Conservation (phyloP, 2,797 vertebrate genomes). For the Dryobates pubescens region DNA sequence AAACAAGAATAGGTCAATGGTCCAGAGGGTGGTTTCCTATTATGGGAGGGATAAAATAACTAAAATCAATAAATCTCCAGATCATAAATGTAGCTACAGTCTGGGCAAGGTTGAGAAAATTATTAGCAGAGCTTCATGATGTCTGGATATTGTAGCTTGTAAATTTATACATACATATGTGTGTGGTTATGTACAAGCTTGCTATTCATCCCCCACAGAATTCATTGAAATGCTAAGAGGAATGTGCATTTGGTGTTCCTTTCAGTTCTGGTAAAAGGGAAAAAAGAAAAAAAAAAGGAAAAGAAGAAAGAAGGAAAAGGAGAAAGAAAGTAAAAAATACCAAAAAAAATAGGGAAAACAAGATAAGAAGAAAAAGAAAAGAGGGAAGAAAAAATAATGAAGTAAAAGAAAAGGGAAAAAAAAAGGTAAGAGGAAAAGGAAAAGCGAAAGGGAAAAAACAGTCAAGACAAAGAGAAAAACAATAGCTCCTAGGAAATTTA, state of each 20-base stretch:
- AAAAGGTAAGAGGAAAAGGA: not conserved
- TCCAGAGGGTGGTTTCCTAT: conserved; percentile 80
- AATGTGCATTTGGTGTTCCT: conserved; percentile 68
- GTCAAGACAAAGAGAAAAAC: not conserved
- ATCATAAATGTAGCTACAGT: conserved; percentile 84
- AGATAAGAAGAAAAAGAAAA: accelerated
- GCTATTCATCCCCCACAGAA: conserved; percentile 71
- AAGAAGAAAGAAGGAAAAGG: accelerated
- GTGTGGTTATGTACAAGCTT: conserved; percentile 77
- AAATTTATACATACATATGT: conserved; percentile 83
- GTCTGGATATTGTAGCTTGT: conserved; percentile 84
- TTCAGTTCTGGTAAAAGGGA: conserved; percentile 30
- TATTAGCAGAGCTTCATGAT: conserved; percentile 78
- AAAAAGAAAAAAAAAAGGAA: not conserved
- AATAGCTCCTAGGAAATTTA: not conserved
- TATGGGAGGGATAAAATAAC: conserved; percentile 81
- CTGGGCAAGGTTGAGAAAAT: conserved; percentile 81
- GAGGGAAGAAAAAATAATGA: too few relatives aligned
- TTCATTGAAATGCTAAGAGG: conserved; percentile 71
- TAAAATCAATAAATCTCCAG: conserved; percentile 84
- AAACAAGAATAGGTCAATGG: conserved; percentile 80
- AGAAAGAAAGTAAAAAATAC: not conserved
- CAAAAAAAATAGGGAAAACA: not conserved
- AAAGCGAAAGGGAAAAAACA: not conserved
- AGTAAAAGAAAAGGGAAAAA: too few relatives aligned